A percentile compares a stretch with the other conserved stretches of the same genome.
These are phyloP conservation scores for Alca torda DNA, from an alignment of 2,797 vertebrate genomes.

Conservation along the genomic window DNA sequence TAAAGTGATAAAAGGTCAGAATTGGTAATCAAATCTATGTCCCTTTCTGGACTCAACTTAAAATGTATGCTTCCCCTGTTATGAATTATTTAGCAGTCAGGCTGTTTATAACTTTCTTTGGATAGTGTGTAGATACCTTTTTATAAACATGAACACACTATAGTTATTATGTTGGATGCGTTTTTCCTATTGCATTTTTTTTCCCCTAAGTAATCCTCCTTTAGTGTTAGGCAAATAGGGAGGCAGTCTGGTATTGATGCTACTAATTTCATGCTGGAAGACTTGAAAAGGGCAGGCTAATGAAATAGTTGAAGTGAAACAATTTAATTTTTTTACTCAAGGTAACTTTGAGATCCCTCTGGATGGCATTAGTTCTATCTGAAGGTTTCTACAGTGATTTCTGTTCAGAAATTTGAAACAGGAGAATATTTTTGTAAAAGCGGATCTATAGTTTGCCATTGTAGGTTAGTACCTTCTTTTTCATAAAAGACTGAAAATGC, in stretches of 20 bases:
- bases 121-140: background rate
- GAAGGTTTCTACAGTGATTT: constrained; percentile 68
- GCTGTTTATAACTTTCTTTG: background rate
- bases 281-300: constrained; percentile 11
- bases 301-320: constrained; percentile 2
- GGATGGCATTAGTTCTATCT: constrained; percentile 13
- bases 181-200: background rate
- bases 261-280: constrained; percentile 12
- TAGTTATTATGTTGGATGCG: background rate
- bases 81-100: background rate
- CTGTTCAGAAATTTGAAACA: constrained; percentile 51
- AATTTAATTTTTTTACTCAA: background rate
- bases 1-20: background rate
- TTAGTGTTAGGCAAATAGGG: background rate
- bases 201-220: background rate
- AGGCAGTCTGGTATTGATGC: background rate
- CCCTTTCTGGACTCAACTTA: background rate
- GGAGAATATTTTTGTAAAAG: background rate
- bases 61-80: background rate
- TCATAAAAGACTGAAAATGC: background rate
- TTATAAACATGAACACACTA: background rate
- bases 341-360: constrained; percentile 1
- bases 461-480: constrained; percentile 25
- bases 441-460: background rate
- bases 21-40: background rate